Conservation (phyloP, 2,888 invertebrate genomes). For the Drosophila mulleri region DNA sequence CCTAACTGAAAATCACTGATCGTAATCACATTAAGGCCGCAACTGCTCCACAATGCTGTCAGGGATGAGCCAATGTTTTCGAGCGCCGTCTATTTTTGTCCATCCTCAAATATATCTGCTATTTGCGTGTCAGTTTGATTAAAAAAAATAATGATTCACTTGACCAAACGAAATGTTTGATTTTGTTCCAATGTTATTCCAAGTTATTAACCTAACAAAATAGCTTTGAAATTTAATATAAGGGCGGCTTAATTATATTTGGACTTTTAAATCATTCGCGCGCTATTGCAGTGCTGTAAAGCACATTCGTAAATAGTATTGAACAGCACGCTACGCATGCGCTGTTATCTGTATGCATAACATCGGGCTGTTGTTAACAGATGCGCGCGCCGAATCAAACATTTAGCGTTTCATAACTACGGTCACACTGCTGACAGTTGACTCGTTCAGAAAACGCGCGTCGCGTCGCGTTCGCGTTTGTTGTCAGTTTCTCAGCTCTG, state of each 20-base stretch:
- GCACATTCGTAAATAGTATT: constrained; percentile 39
- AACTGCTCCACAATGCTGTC: constrained; percentile 49
- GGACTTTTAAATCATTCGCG: constrained; percentile 10
- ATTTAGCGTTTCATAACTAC: constrained; percentile 40
- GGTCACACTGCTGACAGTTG: constrained; percentile 53
- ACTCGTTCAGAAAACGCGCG: constrained; percentile 71
- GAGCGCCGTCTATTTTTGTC: constrained; percentile 30
- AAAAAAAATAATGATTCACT: background rate
- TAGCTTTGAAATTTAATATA: background rate
- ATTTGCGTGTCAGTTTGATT: constrained; percentile 15
- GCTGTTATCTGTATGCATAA: constrained; percentile 55
- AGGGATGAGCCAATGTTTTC: constrained; percentile 47
- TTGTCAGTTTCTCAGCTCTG: constrained; percentile 56
- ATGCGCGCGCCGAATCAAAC: constrained; percentile 46
- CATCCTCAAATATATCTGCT: constrained; percentile 41
- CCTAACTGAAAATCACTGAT: background rate
- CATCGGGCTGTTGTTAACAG: constrained; percentile 50
- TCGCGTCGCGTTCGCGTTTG: constrained; percentile 68
- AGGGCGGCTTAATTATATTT: constrained; percentile 1
- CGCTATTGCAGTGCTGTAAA: constrained; percentile 27
- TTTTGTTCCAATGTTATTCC: too few relatives aligned
- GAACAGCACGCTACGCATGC: constrained; percentile 61
- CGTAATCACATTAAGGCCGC: constrained; percentile 8
- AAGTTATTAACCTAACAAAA: background rate
- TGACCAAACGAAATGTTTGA: background rate